A percentile compares a stretch with the other conserved stretches of the same genome.
Conservation (phyloP, 2,888 invertebrate genomes). For the Sisyra nigra region DNA sequence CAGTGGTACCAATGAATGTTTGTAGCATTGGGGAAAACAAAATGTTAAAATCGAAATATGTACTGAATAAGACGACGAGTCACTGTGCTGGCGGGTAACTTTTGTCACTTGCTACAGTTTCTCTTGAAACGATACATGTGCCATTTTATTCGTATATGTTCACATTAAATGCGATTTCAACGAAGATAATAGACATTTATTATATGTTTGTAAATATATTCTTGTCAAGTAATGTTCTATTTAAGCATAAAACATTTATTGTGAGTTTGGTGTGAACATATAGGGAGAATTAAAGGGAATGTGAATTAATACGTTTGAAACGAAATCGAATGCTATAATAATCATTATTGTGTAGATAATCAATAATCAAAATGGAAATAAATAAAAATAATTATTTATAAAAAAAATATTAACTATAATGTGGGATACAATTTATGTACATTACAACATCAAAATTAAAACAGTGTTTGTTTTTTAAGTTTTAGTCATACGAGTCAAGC, state of each 20-base stretch:
- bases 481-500: too few relatives aligned
- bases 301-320: constrained; percentile 7
- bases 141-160: too few relatives aligned
- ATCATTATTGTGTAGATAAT: constrained; percentile 32
- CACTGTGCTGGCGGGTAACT: too few relatives aligned
- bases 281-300: not conserved
- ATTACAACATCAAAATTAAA: not conserved
- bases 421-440: constrained; percentile 5
- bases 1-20: too few relatives aligned
- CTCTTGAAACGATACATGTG: too few relatives aligned
- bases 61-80: too few relatives aligned
- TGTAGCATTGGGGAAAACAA: too few relatives aligned
- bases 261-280: not conserved
- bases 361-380: constrained; percentile 24
- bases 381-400: constrained; percentile 6
- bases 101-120: too few relatives aligned
- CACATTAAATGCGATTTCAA: too few relatives aligned
- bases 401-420: constrained; percentile 6
- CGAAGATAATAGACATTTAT: constrained; percentile 7
- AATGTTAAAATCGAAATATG: too few relatives aligned
- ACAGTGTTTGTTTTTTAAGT: too few relatives aligned
- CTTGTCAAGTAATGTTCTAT: not conserved
- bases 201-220: not conserved
- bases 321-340: constrained; percentile 17
- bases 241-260: not conserved